These are phyloP conservation scores for Galendromus occidentalis DNA, from an alignment of 1,140 invertebrate species.

Conservation along the genomic window DNA sequence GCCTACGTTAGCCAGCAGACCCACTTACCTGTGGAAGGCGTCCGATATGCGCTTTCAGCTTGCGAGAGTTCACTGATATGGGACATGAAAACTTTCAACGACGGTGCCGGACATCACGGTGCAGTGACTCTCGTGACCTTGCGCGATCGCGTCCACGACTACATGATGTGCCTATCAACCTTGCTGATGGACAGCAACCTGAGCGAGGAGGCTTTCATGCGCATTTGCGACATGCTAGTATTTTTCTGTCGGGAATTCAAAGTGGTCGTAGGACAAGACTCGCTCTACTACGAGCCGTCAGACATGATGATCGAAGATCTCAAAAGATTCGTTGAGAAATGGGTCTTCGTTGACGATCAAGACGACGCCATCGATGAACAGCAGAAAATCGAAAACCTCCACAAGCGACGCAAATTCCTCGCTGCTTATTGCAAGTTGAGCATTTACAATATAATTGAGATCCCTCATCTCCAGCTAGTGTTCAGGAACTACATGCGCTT, in stretches of 20 bases:
- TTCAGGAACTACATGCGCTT: conserved; percentile 94
- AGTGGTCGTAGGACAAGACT: conserved; percentile 34
- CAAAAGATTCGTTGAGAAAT: conserved; percentile 73
- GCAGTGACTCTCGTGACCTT: conserved; percentile 28
- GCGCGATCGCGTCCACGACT: conserved; percentile 43
- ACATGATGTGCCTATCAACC: conserved; percentile 50
- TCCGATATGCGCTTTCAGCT: conserved; percentile 67
- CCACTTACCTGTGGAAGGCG: conserved; percentile 40
- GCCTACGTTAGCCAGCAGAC: conserved; percentile 35
- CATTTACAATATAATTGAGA: conserved; percentile 87
- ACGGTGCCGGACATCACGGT: conserved; percentile 34
- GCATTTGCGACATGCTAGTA: conserved; percentile 84
- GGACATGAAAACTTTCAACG: conserved; percentile 61
- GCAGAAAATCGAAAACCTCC: conserved; percentile 77
- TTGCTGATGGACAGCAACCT: conserved; percentile 32
- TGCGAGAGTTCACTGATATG: conserved; percentile 74
- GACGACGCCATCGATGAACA: conserved; percentile 71
- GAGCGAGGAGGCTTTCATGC: conserved; percentile 56
- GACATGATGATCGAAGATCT: conserved; percentile 42
- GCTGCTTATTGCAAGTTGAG: conserved; percentile 93
- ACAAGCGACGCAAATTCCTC: conserved; percentile 83
- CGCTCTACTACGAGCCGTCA: conserved; percentile 53
- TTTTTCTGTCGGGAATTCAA: conserved; percentile 62
- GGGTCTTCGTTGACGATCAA: conserved; percentile 71
- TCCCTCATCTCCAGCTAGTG: conserved; percentile 64